These are phyloP conservation scores for Bombus breviceps DNA, from an alignment of 1,140 invertebrate genomes.

Conservation along the genomic window DNA sequence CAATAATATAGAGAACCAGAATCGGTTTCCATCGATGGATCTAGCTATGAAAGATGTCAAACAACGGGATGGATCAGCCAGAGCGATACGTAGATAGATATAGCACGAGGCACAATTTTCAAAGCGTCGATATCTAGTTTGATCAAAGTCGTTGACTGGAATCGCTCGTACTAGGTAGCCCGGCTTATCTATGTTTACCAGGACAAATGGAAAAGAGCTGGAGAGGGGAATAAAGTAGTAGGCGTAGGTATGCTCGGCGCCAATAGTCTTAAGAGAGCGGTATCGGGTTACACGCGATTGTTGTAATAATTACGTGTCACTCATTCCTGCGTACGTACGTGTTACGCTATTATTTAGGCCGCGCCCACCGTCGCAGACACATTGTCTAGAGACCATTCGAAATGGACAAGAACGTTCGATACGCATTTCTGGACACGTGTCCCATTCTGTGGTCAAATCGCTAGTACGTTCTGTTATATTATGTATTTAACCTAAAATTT, in stretches of 20 bases:
- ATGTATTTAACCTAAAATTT: neutral
- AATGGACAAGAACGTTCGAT: neutral
- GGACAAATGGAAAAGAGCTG: neutral
- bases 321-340: conserved; percentile 29
- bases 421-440: neutral
- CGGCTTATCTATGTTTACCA: conserved; percentile 23
- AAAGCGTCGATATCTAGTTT: conserved; percentile 43
- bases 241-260: conserved; percentile 50
- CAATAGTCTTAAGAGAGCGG: conserved; percentile 36
- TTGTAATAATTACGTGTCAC: conserved; percentile 54
- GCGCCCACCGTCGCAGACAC: conserved; percentile 21
- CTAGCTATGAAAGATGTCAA: neutral
- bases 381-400: conserved; percentile 1
- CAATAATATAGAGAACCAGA: neutral
- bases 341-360: conserved; percentile 50
- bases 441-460: neutral
- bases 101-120: conserved; percentile 4
- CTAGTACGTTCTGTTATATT: no score
- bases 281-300: conserved; percentile 49
- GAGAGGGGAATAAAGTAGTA: conserved; percentile 9
- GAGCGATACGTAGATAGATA: neutral
- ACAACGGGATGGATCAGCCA: neutral
- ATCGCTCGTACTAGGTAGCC: neutral
- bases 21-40: neutral
- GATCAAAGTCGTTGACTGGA: conserved; percentile 35